Evolutionary conservation across 2,797 vertebrate genomes (phyloP), one percentile per base, ranked within the genome.

Genomic region (Xiphophorus birchmanni): DNA sequence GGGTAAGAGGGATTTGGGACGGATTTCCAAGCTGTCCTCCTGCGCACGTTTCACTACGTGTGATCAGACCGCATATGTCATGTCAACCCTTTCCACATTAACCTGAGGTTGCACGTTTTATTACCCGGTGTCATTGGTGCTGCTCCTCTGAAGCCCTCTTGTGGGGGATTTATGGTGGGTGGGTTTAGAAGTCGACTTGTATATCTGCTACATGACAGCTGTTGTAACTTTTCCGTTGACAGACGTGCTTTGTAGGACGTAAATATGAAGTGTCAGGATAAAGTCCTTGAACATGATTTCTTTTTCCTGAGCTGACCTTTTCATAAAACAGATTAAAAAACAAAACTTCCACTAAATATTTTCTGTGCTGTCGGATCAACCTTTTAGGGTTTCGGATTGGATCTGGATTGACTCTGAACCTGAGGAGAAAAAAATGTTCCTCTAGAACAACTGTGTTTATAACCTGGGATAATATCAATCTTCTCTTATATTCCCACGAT

Each of bases 61-160:
- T 80, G 83, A 84, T 89, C 83, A 74, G 81, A 65, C 37, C 78
- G 80, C 90, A 89, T 86, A 80, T 86, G 88, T 88, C 84, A 78
- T 17, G 0, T 91, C 91, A 92, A 90, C 90, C 76, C 86, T 86
- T 78, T 85, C 77, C 81, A 73, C 77, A n/a, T 83, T 54, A 40
- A 74, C 45, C 21, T 52, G 74, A 87, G 82, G 75, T 84, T 74
- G 75, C 71, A 74, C 11, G 0, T 90, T 88, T 86, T 85, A 85
- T 77, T 67, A 67, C 67, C 65, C 21, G 8, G 86, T 84, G 85
- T 86, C 86, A 82, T 76, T 21, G 26, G 26, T 2, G 21, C 29
- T 84, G 87, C 12, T 63, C 82, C 81, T 82, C 78, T 82, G 79
- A 88, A 87, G 82, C 86, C 82, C 85, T 87, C 82, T 81, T 75